Evolutionary conservation across 35 echinoderm and acorn worm species (phyloP).

Genomic region (Lytechinus pictus): DNA sequence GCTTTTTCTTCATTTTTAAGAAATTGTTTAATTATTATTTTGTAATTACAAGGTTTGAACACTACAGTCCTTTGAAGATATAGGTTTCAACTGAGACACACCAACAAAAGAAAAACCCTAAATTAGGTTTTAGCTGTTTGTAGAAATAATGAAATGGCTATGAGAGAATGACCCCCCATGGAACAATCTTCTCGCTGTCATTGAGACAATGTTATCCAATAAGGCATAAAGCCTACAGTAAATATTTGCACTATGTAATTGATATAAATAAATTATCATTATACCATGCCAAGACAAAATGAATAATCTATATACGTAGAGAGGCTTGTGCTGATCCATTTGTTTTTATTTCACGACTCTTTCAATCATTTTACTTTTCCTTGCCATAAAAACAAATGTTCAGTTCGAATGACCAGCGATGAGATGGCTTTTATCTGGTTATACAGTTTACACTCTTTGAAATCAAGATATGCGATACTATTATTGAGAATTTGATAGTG

Average conservation of each 20-base stretch:
- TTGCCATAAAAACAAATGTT: not conserved
- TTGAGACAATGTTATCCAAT: not conserved
- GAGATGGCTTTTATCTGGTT: not conserved
- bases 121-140: too few relatives aligned
- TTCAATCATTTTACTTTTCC: not conserved
- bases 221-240: not conserved
- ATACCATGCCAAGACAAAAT: not conserved
- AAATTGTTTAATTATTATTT: too few relatives aligned
- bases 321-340: not conserved
- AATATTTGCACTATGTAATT: not conserved
- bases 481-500: not conserved
- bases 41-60: too few relatives aligned
- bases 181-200: not conserved
- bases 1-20: too few relatives aligned
- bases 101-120: too few relatives aligned
- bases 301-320: not conserved
- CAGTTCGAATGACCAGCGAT: not conserved
- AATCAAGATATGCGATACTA: not conserved
- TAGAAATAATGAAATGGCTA: too few relatives aligned
- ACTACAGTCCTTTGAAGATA: too few relatives aligned
- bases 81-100: too few relatives aligned
- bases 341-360: not conserved
- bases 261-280: not conserved
- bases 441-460: not conserved
- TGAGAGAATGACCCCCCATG: not conserved